Evolutionary conservation across 2,113 vertebrate species (phyloP).

Genomic region (Rhadina sibilatrix): DNA sequence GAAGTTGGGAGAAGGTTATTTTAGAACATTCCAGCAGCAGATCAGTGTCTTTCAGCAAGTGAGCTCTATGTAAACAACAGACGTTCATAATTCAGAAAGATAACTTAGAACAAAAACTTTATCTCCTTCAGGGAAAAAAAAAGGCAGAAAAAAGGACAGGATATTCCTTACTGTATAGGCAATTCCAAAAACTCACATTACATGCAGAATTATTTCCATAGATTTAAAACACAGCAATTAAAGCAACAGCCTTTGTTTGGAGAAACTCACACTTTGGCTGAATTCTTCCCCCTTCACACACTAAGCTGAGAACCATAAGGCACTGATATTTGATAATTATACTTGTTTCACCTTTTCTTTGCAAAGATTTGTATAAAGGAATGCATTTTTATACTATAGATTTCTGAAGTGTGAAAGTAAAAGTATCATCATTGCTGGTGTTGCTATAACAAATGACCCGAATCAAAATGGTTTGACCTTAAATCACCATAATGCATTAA

Average conservation of each 20-base stretch:
- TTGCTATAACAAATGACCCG: neutral
- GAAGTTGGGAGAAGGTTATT: neutral
- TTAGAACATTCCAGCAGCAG: neutral
- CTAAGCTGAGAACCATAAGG: neutral
- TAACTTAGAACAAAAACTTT: neutral
- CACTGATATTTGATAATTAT: neutral
- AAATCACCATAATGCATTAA: neutral
- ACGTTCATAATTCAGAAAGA: neutral
- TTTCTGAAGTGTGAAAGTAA: neutral
- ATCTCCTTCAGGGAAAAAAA: neutral
- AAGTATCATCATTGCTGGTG: fast-evolving
- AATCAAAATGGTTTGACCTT: conserved; percentile 1
- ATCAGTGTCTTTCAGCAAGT: neutral
- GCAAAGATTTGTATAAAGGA: neutral
- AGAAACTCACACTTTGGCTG: neutral
- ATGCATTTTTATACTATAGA: neutral
- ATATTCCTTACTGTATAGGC: fast-evolving
- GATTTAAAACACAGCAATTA: neutral
- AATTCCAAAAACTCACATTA: neutral
- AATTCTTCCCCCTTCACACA: neutral
- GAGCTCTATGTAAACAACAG: neutral
- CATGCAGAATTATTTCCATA: neutral
- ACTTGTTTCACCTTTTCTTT: neutral
- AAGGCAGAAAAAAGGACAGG: fast-evolving
- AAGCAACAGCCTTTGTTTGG: neutral